A percentile compares a stretch with the other conserved stretches of the same genome.
These are phyloP conservation scores for Drosophila colorata DNA, from an alignment of 2,888 invertebrate genomes.

Conservation along the genomic window DNA sequence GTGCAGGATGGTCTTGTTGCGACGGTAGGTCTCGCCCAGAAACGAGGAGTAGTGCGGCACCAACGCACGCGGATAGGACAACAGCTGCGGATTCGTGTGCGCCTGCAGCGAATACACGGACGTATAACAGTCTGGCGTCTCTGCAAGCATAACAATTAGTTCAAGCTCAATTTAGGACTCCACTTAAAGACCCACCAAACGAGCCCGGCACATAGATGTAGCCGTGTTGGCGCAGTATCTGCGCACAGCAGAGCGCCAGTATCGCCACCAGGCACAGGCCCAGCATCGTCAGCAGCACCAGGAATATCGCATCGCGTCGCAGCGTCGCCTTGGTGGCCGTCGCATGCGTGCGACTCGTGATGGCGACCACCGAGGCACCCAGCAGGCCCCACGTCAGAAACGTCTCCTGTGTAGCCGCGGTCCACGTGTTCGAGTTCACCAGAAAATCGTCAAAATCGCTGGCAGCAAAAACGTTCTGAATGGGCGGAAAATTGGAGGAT, in stretches of 20 bases:
- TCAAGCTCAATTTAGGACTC: rapidly evolving
- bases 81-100: slow-evolving; percentile 87
- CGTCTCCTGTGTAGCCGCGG: slow-evolving; percentile 94
- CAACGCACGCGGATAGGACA: slow-evolving; percentile 86
- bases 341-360: slow-evolving; percentile 81
- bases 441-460: slow-evolving; percentile 95
- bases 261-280: slow-evolving; percentile 91
- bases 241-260: slow-evolving; percentile 93
- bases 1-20: slow-evolving; percentile 77
- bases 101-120: slow-evolving; percentile 89
- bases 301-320: slow-evolving; percentile 88
- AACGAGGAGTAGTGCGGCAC: slow-evolving; percentile 84
- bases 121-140: slow-evolving; percentile 89
- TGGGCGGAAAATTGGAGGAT: no score
- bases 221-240: slow-evolving; percentile 90
- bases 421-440: slow-evolving; percentile 93
- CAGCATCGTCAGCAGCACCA: slow-evolving; percentile 90
- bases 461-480: slow-evolving; percentile 91
- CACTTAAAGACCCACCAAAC: slow-evolving; percentile 88
- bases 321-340: slow-evolving; percentile 76
- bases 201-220: slow-evolving; percentile 93
- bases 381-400: slow-evolving; percentile 93
- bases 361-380: slow-evolving; percentile 84
- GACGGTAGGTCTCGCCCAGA: slow-evolving; percentile 83
- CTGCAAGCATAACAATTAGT: slow-evolving; percentile 85